Evolutionary conservation across 2,888 invertebrate species (phyloP).

Genomic region (Gerris lacustris): DNA sequence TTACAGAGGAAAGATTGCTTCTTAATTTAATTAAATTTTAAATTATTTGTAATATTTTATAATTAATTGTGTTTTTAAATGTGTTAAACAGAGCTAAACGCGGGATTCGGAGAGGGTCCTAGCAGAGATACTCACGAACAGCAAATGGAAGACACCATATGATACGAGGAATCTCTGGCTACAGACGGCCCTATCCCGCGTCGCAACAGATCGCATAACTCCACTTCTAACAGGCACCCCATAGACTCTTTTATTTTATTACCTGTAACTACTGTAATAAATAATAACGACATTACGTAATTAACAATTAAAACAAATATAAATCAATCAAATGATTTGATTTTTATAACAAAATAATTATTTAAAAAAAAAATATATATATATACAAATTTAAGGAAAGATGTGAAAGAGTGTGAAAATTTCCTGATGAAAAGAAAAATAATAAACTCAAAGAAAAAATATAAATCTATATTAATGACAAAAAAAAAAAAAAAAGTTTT

Average conservation of each 20-base stretch:
- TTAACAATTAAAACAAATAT: neutral
- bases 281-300: neutral
- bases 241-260: neutral
- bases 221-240: neutral
- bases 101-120: constrained; percentile 26
- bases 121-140: constrained; percentile 22
- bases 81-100: constrained; percentile 22
- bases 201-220: neutral
- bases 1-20: no score
- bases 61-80: neutral
- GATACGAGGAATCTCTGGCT: constrained; percentile 7
- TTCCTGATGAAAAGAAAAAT: no score
- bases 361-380: neutral
- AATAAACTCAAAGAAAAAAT: no score
- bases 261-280: neutral
- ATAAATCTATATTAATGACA: no score
- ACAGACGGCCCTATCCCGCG: neutral
- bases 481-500: no score
- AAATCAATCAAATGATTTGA: no score
- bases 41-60: neutral
- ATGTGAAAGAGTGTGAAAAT: neutral
- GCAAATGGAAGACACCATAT: constrained; percentile 26
- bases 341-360: neutral
- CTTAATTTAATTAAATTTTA: no score
- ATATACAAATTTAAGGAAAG: neutral